phyloP scores from a whole-genome alignment of 2,888 invertebrate species.

The Busseola fusca region DNA sequence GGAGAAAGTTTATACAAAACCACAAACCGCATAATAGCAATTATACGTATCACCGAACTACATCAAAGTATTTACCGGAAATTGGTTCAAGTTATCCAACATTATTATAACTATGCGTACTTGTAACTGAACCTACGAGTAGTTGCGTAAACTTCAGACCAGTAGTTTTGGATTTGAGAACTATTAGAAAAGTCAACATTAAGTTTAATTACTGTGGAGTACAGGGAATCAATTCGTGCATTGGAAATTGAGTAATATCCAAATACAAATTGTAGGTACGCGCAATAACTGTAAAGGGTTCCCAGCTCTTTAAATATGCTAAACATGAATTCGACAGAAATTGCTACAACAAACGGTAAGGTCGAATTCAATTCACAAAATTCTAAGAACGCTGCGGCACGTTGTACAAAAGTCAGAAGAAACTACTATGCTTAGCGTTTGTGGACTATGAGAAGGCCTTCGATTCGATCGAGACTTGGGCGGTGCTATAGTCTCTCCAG shows the following conservation, averaged over 20 bases:
- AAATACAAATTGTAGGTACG: background rate
- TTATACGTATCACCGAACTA: slow-evolving; percentile 11
- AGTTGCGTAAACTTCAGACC: slow-evolving; percentile 25
- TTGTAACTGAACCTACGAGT: slow-evolving; percentile 6
- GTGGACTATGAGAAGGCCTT: too few relatives aligned
- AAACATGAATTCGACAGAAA: background rate
- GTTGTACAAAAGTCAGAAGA: too few relatives aligned
- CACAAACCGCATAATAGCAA: background rate
- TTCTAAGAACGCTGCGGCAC: too few relatives aligned
- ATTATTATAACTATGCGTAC: slow-evolving; percentile 21
- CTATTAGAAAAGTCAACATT: slow-evolving; percentile 37
- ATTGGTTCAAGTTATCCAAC: slow-evolving; percentile 28
- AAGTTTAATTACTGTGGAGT: slow-evolving; percentile 33
- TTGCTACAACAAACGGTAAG: background rate
- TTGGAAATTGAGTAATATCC: background rate
- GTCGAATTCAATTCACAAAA: background rate
- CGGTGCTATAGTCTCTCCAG: too few relatives aligned
- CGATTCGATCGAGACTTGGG: too few relatives aligned
- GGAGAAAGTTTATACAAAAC: background rate
- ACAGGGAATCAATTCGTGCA: slow-evolving; percentile 10
- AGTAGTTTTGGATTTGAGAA: slow-evolving; percentile 21
- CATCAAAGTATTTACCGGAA: slow-evolving; percentile 20
- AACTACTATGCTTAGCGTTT: too few relatives aligned
- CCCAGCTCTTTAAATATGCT: background rate
- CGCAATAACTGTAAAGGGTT: background rate